Evolutionary conservation across 2,797 vertebrate species (phyloP), one percentile per base, ranked within the genome.

Genomic region (Eospalax fontanierii): DNA sequence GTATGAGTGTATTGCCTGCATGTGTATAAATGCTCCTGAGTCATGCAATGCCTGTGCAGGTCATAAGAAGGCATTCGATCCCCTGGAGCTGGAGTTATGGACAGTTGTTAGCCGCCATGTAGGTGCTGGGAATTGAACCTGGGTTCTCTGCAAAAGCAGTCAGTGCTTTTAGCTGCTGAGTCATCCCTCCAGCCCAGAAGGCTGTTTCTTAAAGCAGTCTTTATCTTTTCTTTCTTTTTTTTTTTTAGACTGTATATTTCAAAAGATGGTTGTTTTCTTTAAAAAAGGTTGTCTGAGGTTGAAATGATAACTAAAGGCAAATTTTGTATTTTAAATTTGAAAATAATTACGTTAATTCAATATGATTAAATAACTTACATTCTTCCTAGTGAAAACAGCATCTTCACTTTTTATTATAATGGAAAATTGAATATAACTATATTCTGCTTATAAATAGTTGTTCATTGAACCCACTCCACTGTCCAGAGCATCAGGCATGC

Each of bases 241-340:
- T 74, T 78, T 43, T 33, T 54, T 81, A 84, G 35, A 57, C n/a
- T 80, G 2, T 35, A 2, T 11, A 6, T 93, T 95, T 94, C 75
- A 82, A 81, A 92, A 95, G 30, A 66, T 12, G 15, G 19, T 46
- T 15, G 26, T 74, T 86, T 63, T 46, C 83, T 74, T 35, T 40
- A 57, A 86, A 73, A 86, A 73, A 70, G 33, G 22, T 71, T 35
- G 46, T 54, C 16, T 93, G 73, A 86, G 57, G 14, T 74, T 91
- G 46, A 86, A 91, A 93, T 50, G 21, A 30, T 65, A 93, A 82
- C 81, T 76, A 70, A 90, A 33, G 40, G 10, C 11, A 93, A 50
- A n/a, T 93, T 92, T 82, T 73, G 2, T 71, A 85, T 86, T 96
- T 91, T 43, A 92, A 14, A 91, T 82, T 70, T 93, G 40, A 38